Evolutionary conservation across 2,888 invertebrate species (phyloP).

Genomic region (Orthonevra nobilis): DNA sequence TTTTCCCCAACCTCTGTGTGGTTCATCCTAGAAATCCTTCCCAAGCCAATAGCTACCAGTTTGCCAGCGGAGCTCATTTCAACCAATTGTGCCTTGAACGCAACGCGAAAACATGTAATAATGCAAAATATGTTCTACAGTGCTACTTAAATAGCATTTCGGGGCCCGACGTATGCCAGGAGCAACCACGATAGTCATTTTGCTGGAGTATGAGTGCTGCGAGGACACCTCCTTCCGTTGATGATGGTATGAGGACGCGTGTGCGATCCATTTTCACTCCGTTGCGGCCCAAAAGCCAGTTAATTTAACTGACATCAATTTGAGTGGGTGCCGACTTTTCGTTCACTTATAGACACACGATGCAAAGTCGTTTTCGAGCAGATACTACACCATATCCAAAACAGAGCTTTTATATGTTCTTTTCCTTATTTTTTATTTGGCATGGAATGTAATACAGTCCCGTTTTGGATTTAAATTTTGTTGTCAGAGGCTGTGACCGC

Average conservation of each 20-base stretch:
- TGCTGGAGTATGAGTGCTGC: no score
- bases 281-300: constrained; percentile 18
- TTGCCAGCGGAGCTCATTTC: not conserved
- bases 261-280: constrained; percentile 62
- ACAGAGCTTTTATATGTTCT: not conserved
- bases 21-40: constrained; percentile 7
- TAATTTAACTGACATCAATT: constrained; percentile 63
- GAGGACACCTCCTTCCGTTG: no score
- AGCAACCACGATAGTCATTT: constrained; percentile 2
- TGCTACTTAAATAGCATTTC: constrained; percentile 50
- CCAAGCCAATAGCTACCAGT: no score
- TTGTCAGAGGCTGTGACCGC: constrained; percentile 13
- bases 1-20: not conserved
- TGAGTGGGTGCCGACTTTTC: constrained; percentile 37
- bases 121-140: constrained; percentile 59
- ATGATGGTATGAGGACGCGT: constrained; percentile 41
- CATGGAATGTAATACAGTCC: constrained; percentile 48
- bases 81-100: constrained; percentile 34
- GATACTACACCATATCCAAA: no score
- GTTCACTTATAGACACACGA: constrained; percentile 13
- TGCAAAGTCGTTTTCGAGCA: constrained; percentile 5
- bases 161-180: not conserved
- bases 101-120: constrained; percentile 61
- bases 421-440: not conserved
- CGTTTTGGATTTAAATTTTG: constrained; percentile 29